Percentiles rank a stretch among this genome's conserved stretches.
These are phyloP conservation scores for Cyprinodon diabolis DNA, from an alignment of 2,797 vertebrate species.

Conservation along the genomic window DNA sequence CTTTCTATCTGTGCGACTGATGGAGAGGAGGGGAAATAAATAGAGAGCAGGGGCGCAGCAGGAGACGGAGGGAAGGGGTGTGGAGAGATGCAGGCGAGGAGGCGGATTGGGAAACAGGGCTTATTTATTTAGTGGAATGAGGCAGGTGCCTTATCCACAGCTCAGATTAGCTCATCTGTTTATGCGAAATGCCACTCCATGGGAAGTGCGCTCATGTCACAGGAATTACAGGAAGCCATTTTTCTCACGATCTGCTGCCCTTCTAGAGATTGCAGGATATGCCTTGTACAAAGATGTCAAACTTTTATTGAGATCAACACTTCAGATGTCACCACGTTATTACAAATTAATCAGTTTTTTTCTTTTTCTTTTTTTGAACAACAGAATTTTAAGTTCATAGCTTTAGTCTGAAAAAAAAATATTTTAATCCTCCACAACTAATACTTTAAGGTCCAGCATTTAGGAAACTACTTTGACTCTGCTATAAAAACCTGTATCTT, in stretches of 20 bases:
- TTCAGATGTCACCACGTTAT: constrained; percentile 51
- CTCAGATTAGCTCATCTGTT: constrained; percentile 91
- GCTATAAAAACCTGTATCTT: constrained; percentile 60
- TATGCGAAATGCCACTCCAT: constrained; percentile 83
- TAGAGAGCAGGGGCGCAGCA: constrained; percentile 72
- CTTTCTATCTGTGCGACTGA: constrained; percentile 76
- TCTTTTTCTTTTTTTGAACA: constrained; percentile 5
- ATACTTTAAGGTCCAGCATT: constrained; percentile 4
- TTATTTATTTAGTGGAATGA: constrained; percentile 91
- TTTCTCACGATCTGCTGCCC: constrained; percentile 64
- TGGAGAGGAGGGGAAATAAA: constrained; percentile 82
- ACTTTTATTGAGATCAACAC: constrained; percentile 34
- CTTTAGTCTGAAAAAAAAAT: constrained; percentile 25
- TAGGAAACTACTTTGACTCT: constrained; percentile 32
- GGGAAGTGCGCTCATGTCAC: constrained; percentile 69
- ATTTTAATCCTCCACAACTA: too few species aligned
- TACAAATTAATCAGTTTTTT: constrained; percentile 1
- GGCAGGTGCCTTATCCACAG: constrained; percentile 86
- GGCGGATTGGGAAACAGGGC: constrained; percentile 76
- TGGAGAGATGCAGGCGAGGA: constrained; percentile 57
- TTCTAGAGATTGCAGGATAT: constrained; percentile 40
- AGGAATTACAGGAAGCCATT: constrained; percentile 70
- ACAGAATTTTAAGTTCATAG: constrained; percentile 34
- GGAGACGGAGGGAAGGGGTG: constrained; percentile 70
- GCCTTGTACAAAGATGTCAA: constrained; percentile 45